These are phyloP conservation scores for Eupelmus urozonus DNA, from an alignment of 2,888 invertebrate species.

Conservation along the genomic window DNA sequence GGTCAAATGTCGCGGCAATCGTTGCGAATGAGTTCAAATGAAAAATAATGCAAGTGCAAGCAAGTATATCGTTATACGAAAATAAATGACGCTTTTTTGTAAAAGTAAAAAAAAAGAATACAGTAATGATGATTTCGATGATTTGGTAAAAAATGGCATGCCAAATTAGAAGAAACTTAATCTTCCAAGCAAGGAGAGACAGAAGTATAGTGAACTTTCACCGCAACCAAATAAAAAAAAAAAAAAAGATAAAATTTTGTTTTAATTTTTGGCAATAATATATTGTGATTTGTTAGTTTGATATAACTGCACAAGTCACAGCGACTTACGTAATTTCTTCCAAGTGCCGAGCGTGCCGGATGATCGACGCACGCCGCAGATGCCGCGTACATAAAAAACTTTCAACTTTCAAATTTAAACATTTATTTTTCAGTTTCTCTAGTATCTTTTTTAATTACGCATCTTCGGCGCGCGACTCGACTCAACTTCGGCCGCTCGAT, in stretches of 20 bases:
- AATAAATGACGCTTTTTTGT: slow-evolving; percentile 64
- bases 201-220: slow-evolving; percentile 74
- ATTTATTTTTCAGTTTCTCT: too few species aligned
- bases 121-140: slow-evolving; percentile 70
- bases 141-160: slow-evolving; percentile 73
- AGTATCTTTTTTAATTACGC: slow-evolving; percentile 4
- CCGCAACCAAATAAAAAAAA: slow-evolving; percentile 73
- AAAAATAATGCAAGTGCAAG: slow-evolving; percentile 70
- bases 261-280: slow-evolving; percentile 56
- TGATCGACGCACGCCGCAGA: slow-evolving; percentile 64
- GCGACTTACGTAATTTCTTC: slow-evolving; percentile 66
- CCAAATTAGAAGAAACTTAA: slow-evolving; percentile 76
- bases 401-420: background rate
- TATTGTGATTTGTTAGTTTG: slow-evolving; percentile 74
- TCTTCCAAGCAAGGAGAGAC: slow-evolving; percentile 74
- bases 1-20: slow-evolving; percentile 54
- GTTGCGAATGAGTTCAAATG: slow-evolving; percentile 67
- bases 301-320: slow-evolving; percentile 77
- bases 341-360: slow-evolving; percentile 43
- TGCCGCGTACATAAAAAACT: slow-evolving; percentile 69
- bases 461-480: slow-evolving; percentile 62
- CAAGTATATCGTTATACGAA: slow-evolving; percentile 65
- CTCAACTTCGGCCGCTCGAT: slow-evolving; percentile 72
- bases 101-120: slow-evolving; percentile 44
- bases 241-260: slow-evolving; percentile 64